These are phyloP conservation scores for Zoroaster sp. DNA, from an alignment of 53 echinoderm and acorn worm genomes.

Conservation along the genomic window DNA sequence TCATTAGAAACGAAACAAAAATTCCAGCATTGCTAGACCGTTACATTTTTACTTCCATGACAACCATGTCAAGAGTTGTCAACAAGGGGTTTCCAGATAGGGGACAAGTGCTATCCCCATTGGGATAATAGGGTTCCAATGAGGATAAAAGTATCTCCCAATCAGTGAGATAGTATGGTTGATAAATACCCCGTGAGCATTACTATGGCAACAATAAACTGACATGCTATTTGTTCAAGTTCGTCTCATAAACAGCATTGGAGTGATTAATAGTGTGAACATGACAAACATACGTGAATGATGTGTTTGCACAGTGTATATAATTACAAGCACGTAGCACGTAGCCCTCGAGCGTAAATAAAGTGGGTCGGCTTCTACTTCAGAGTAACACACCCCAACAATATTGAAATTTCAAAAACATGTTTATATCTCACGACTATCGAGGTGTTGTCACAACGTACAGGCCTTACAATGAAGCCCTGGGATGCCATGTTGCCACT, in stretches of 20 bases:
- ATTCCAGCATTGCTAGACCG: conserved; percentile 69
- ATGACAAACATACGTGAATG: not conserved
- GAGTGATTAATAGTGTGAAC: not conserved
- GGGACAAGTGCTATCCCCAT: no score
- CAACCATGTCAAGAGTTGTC: no score
- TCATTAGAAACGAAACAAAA: conserved; percentile 67
- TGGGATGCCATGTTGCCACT: no score
- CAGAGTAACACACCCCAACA: not conserved
- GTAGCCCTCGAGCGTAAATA: not conserved
- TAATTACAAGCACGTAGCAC: not conserved
- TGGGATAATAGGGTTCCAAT: no score
- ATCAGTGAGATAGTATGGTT: not conserved
- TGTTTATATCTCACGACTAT: not conserved
- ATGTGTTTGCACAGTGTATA: not conserved
- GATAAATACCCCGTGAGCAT: not conserved
- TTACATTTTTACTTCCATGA: conserved; percentile 9
- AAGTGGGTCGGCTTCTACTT: not conserved
- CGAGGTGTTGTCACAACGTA: no score
- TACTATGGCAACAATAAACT: not conserved
- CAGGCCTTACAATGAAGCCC: no score
- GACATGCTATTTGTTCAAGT: not conserved
- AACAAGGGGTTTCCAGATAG: no score
- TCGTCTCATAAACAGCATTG: not conserved
- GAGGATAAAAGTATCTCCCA: no score
- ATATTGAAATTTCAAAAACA: not conserved